Conservation (phyloP, 1,140 invertebrate species). For the Aradophagus sp. region DNA sequence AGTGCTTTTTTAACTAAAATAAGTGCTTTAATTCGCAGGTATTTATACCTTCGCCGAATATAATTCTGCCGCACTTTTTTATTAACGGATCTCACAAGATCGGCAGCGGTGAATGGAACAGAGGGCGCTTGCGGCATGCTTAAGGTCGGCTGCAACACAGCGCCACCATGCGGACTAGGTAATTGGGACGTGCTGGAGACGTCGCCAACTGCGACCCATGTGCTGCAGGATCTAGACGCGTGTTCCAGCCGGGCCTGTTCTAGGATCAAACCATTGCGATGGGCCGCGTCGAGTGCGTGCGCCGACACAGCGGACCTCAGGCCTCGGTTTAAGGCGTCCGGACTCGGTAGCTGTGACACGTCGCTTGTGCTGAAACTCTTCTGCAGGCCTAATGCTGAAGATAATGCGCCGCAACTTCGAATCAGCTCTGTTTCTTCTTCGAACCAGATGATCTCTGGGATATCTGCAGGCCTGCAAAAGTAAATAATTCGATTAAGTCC, state of each 20-base stretch:
- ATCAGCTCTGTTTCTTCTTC: conserved; percentile 87
- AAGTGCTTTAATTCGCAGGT: no score
- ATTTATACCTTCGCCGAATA: conserved; percentile 65
- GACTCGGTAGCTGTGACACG: conserved; percentile 78
- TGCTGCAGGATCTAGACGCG: conserved; percentile 87
- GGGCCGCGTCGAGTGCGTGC: conserved; percentile 79
- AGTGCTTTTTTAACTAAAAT: no score
- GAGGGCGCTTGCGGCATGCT: conserved; percentile 73
- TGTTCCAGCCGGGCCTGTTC: conserved; percentile 79
- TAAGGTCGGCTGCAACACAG: conserved; percentile 72
- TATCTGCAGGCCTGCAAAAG: conserved; percentile 76
- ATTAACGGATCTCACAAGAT: conserved; percentile 86
- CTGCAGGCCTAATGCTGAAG: conserved; percentile 85
- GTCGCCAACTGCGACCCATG: conserved; percentile 89
- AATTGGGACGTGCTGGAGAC: conserved; percentile 82
- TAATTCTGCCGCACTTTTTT: conserved; percentile 82
- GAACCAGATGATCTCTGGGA: conserved; percentile 81
- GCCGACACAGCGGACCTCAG: conserved; percentile 79
- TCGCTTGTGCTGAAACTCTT: conserved; percentile 89
- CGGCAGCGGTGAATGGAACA: conserved; percentile 80
- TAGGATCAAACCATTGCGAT: conserved; percentile 77
- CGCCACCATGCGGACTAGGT: conserved; percentile 82
- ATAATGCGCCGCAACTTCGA: conserved; percentile 84
- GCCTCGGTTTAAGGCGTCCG: conserved; percentile 62
- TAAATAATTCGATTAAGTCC: no score